These are phyloP conservation scores for Columbina picui DNA, from an alignment of 2,113 vertebrate species.

Conservation along the genomic window DNA sequence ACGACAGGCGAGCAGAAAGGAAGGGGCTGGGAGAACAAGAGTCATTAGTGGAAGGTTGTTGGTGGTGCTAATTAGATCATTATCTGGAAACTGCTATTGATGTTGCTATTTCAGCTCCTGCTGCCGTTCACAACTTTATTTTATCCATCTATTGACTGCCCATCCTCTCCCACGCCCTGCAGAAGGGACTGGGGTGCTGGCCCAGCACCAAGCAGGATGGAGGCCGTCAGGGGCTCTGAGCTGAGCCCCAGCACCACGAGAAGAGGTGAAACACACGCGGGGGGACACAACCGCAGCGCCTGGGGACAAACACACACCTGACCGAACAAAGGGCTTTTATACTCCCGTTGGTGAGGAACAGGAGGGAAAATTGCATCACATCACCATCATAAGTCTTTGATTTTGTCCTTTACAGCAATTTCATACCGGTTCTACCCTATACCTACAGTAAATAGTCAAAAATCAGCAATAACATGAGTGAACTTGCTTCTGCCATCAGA, in stretches of 20 bases:
- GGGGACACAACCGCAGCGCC: background rate
- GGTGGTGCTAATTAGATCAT: slow-evolving; percentile 65
- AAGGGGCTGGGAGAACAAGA: slow-evolving; percentile 50
- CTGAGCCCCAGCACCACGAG: background rate
- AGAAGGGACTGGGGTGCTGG: rapidly evolving
- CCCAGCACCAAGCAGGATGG: background rate
- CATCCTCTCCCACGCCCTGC: background rate
- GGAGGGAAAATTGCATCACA: background rate
- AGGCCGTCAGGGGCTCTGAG: background rate
- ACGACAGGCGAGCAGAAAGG: background rate
- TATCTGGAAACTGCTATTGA: slow-evolving; percentile 59
- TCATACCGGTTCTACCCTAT: background rate
- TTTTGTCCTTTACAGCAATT: background rate
- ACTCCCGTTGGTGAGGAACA: background rate
- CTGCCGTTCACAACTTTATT: slow-evolving; percentile 27
- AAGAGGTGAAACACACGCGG: too few species aligned
- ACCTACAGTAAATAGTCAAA: background rate
- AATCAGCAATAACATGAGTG: background rate
- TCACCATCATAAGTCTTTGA: background rate
- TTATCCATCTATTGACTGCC: background rate
- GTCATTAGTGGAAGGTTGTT: slow-evolving; percentile 52
- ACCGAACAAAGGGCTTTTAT: background rate
- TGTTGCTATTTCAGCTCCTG: slow-evolving; percentile 47
- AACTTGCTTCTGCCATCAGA: background rate
- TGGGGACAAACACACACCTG: background rate